A percentile compares a stretch with the other conserved stretches of the same genome.
Conservation (phyloP, 2,888 invertebrate species). For the Autographa gamma region DNA sequence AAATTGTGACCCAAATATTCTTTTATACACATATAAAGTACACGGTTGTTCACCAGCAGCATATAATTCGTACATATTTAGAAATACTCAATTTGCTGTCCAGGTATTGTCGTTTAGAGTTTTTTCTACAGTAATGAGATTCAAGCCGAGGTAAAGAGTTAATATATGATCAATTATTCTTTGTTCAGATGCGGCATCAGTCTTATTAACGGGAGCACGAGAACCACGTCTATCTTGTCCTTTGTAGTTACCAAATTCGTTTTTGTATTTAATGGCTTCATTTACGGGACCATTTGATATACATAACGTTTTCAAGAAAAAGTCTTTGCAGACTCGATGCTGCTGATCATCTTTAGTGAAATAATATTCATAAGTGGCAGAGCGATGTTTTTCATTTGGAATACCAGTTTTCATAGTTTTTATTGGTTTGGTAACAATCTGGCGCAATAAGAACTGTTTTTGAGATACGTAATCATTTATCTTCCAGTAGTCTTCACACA, state of each 20-base stretch:
- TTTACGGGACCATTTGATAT: conserved; percentile 40
- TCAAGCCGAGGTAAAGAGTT: conserved; percentile 37
- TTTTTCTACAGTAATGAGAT: conserved; percentile 44
- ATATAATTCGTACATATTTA: conserved; percentile 39
- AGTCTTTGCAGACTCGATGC: conserved; percentile 27
- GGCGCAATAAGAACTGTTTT: no score
- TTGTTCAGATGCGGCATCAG: conserved; percentile 3
- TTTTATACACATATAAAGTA: conserved; percentile 33
- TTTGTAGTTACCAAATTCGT: conserved; percentile 21
- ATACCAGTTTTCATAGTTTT: conserved; percentile 19
- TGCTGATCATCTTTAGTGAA: conserved; percentile 19
- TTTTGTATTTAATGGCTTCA: conserved; percentile 22
- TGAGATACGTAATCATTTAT: background rate
- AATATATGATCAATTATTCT: conserved; percentile 30
- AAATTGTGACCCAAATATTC: conserved; percentile 31
- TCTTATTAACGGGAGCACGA: conserved; percentile 10
- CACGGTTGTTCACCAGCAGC: conserved; percentile 10
- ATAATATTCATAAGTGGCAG: conserved; percentile 23
- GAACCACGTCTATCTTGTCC: conserved; percentile 19
- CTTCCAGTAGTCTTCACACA: background rate
- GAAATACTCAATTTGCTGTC: conserved; percentile 25
- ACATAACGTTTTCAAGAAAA: conserved; percentile 38
- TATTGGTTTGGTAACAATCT: background rate
- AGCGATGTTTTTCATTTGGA: conserved; percentile 19
- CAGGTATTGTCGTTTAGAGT: conserved; percentile 27